A percentile compares a stretch with the other conserved stretches of the same genome.
phyloP scores from a whole-genome alignment of 2,888 invertebrate genomes.

The Agonopterix arenella region DNA sequence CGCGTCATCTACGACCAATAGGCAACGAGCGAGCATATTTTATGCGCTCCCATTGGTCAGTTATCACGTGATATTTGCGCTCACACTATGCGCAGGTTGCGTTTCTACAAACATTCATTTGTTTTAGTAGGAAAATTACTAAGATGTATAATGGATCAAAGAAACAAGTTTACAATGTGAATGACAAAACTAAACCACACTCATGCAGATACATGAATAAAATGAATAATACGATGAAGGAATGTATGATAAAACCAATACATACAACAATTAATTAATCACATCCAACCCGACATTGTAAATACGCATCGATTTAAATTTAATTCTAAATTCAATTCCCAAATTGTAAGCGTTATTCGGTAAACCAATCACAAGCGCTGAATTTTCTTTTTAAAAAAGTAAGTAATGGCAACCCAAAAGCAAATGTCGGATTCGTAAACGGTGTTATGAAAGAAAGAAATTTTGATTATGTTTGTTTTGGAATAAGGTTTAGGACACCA shows the following conservation, averaged over 20 bases:
- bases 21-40: not conserved
- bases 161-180: slow-evolving; percentile 12
- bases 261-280: slow-evolving; percentile 34
- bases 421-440: slow-evolving; percentile 65
- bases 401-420: slow-evolving; percentile 68
- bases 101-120: not conserved
- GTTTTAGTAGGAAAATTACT: slow-evolving; percentile 13
- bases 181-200: slow-evolving; percentile 61
- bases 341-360: slow-evolving; percentile 53
- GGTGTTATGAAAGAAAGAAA: slow-evolving; percentile 11
- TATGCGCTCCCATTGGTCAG: slow-evolving; percentile 3
- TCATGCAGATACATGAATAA: slow-evolving; percentile 67
- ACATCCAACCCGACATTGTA: slow-evolving; percentile 67
- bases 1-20: slow-evolving; percentile 5
- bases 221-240: slow-evolving; percentile 17
- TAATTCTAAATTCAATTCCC: slow-evolving; percentile 23
- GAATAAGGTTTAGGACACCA: slow-evolving; percentile 26
- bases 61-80: slow-evolving; percentile 3
- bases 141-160: slow-evolving; percentile 31
- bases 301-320: slow-evolving; percentile 22
- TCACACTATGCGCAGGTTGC: too few relatives aligned
- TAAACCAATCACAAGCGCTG: slow-evolving; percentile 74
- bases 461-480: slow-evolving; percentile 17
- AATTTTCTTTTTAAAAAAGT: slow-evolving; percentile 26
- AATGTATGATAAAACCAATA: slow-evolving; percentile 27